Base-by-base conservation (phyloP, 2,888 invertebrate species). In the Lasioglossum figueresi region DNA sequence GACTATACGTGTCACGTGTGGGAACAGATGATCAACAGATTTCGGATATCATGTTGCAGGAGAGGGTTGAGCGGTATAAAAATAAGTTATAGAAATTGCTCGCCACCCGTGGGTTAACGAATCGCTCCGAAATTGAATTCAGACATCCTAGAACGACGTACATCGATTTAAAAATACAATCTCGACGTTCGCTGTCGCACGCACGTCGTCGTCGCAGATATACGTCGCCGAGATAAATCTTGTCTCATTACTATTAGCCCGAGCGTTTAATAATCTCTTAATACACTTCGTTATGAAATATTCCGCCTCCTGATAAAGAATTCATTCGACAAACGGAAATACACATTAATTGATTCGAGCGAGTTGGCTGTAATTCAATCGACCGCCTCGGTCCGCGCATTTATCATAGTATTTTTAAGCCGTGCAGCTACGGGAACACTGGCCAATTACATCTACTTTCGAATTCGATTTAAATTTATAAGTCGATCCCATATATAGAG, bases 41-140 rank as follows among this genome's bases (percentile, higher is more conserved):
- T 91, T 75, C 72, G 76, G 89, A 85, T 90, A 89, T 92, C 90
- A 56, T 80, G 76, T 92, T 91, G 87, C 90, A 80, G 37, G 81
- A 86, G 80, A 75, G 88, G 88, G 84, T 88, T 84, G 86, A 76
- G 34, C 68, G 40, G 75, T 31, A 56, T 68, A 77, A 70, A 84
- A 84, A 78, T n/a, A 74, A 27, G 80, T 34, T 56, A 85, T 84
- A 48, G 73, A 84, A 70, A 66, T 85, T 59, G 23, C 59, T 14
- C 59, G 75, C 40, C 75, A 79, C 71, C 79, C 79, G 37, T 59
- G n/a, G 52, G 23, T 71, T 37, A 52, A 78, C n/a, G 27, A 14
- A 14, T 78, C 52, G 14, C 72, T 27, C 12, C 27, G 27, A 37
- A 66, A 56, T 68, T 19, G 70, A 70, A 40, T 70, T 70, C 37